Evolutionary conservation across 2,113 vertebrate genomes (phyloP).

Genomic region (Oncorhynchus mykiss): DNA sequence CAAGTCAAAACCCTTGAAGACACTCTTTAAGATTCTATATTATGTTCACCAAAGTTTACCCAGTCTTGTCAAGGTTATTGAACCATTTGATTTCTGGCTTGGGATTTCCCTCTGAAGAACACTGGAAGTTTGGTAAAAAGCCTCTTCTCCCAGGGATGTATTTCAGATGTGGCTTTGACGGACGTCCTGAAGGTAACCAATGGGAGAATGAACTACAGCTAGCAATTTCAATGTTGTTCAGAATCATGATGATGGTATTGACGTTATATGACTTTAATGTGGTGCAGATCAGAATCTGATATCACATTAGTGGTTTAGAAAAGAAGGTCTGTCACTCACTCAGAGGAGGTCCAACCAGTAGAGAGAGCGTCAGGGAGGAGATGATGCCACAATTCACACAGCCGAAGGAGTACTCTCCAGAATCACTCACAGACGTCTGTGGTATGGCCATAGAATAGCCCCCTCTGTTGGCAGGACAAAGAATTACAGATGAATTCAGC

Average conservation of each 20-base stretch:
- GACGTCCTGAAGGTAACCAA: constrained; percentile 42
- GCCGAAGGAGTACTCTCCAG: constrained; percentile 75
- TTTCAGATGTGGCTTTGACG: constrained; percentile 58
- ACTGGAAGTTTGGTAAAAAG: constrained; percentile 34
- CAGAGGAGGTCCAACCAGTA: constrained; percentile 73
- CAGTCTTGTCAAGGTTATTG: not conserved
- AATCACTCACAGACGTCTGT: constrained; percentile 66
- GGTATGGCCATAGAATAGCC: constrained; percentile 60
- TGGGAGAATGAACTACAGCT: not conserved
- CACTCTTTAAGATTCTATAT: not conserved
- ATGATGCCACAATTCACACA: constrained; percentile 52
- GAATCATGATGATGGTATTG: no score
- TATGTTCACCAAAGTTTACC: constrained; percentile 30
- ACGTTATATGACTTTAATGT: no score
- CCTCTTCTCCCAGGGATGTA: rapidly evolving
- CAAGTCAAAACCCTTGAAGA: not conserved
- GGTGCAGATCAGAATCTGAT: no score
- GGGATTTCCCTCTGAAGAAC: constrained; percentile 77
- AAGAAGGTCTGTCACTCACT: constrained; percentile 34
- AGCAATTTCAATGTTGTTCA: not conserved
- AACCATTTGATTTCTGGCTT: constrained; percentile 75
- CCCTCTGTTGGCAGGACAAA: constrained; percentile 53
- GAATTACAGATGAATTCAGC: not conserved
- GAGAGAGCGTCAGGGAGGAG: constrained; percentile 68
- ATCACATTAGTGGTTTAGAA: no score